Percentiles rank a stretch among this genome's conserved stretches.
phyloP scores from a whole-genome alignment of 2,888 invertebrate genomes.

The Scelioninae gen. 1 region DNA sequence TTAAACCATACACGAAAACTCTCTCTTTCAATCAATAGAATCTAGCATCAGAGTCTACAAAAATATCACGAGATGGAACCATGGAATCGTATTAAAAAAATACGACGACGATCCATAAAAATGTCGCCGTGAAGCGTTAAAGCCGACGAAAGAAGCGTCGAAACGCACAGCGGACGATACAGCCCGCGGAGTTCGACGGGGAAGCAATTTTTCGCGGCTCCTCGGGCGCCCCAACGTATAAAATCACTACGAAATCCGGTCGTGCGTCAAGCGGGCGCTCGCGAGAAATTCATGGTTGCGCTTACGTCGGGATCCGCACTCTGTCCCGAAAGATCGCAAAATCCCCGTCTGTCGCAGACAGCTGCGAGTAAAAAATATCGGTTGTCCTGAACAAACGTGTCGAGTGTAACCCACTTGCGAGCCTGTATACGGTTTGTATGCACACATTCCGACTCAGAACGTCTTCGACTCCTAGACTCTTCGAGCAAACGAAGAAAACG shows the following conservation, averaged over 20 bases:
- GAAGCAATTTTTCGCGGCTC: conserved; percentile 56
- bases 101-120: conserved; percentile 30
- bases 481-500: too few species aligned
- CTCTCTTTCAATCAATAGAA: conserved; percentile 1
- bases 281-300: conserved; percentile 56
- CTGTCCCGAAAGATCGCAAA: conserved; percentile 41
- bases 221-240: conserved; percentile 54
- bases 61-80: background rate
- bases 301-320: conserved; percentile 33
- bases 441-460: too few species aligned
- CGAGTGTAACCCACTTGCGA: conserved; percentile 49
- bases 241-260: conserved; percentile 58
- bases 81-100: conserved; percentile 30
- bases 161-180: conserved; percentile 31
- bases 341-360: conserved; percentile 56
- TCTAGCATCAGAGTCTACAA: background rate
- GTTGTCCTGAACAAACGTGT: conserved; percentile 53
- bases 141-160: conserved; percentile 26
- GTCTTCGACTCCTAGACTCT: too few species aligned
- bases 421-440: too few species aligned
- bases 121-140: conserved; percentile 27
- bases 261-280: conserved; percentile 48
- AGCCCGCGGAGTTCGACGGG: conserved; percentile 27
- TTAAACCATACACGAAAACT: background rate
- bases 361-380: conserved; percentile 59